Evolutionary conservation across 2,113 vertebrate genomes (phyloP).

Genomic region (Oophaga pumilio): DNA sequence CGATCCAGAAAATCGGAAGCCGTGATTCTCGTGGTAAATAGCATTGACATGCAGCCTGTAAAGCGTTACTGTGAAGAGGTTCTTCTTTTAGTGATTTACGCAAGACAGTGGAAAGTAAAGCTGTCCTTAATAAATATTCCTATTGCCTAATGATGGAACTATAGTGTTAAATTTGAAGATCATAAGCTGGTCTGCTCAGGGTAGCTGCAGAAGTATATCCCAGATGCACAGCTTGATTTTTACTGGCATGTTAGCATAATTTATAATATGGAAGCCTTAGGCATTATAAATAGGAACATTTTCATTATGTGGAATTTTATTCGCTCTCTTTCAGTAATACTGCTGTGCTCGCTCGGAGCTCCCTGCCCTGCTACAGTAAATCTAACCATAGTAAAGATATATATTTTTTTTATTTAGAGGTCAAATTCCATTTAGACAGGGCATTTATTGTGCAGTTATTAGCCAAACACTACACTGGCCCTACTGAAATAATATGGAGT

Average conservation of each 20-base stretch:
- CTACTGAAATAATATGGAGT: neutral
- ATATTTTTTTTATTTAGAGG: neutral
- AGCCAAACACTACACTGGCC: neutral
- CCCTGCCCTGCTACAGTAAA: neutral
- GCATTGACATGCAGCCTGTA: neutral
- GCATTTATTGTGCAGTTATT: neutral
- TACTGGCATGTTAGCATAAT: neutral
- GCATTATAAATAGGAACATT: slow-evolving; percentile 18
- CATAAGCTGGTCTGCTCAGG: neutral
- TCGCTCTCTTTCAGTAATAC: neutral
- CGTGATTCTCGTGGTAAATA: neutral
- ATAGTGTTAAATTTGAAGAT: slow-evolving; percentile 4
- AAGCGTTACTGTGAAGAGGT: neutral
- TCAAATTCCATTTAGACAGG: neutral
- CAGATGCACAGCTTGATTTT: slow-evolving; percentile 4
- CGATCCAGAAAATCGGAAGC: neutral
- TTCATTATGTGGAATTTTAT: slow-evolving; percentile 1
- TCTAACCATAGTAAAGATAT: neutral
- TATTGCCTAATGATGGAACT: neutral
- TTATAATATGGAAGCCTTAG: slow-evolving; percentile 10
- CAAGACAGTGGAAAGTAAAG: no score
- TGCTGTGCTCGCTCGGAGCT: neutral
- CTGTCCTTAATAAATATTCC: no score
- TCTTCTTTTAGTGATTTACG: no score
- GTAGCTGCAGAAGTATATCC: neutral